Conservation (phyloP, 2,888 invertebrate species). For the Amitus sp. region DNA sequence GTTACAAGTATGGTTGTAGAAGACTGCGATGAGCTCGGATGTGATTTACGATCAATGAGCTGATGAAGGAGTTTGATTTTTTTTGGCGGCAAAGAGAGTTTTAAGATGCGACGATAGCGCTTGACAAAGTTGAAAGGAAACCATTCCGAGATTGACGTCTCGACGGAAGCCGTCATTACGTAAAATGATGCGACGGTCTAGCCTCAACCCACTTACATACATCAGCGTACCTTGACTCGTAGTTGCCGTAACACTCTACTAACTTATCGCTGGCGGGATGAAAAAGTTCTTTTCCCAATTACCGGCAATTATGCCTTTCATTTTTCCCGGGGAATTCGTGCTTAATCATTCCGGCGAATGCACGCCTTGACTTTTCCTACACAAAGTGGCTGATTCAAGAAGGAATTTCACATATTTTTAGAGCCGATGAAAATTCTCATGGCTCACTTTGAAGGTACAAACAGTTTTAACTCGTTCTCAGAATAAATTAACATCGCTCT, state of each 20-base stretch:
- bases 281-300: constrained; percentile 7
- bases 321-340: neutral
- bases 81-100: neutral
- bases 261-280: constrained; percentile 19
- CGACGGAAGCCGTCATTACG: constrained; percentile 19
- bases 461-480: too few relatives aligned
- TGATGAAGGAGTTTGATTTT: neutral
- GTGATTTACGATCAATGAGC: neutral
- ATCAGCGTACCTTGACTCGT: constrained; percentile 43
- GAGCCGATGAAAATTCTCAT: too few relatives aligned
- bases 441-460: too few relatives aligned
- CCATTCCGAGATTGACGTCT: constrained; percentile 15
- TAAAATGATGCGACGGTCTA: constrained; percentile 30
- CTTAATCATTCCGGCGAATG: neutral
- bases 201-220: constrained; percentile 57
- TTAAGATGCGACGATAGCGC: neutral
- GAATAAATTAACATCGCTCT: too few relatives aligned
- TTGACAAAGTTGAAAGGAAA: constrained; percentile 4
- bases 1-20: too few relatives aligned
- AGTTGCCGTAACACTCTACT: constrained; percentile 34
- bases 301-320: neutral
- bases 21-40: neutral
- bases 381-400: too few relatives aligned
- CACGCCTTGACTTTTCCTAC: too few relatives aligned
- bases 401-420: too few relatives aligned